phyloP scores from a whole-genome alignment of 2,888 invertebrate genomes.

The Eretmocerus hayati region DNA sequence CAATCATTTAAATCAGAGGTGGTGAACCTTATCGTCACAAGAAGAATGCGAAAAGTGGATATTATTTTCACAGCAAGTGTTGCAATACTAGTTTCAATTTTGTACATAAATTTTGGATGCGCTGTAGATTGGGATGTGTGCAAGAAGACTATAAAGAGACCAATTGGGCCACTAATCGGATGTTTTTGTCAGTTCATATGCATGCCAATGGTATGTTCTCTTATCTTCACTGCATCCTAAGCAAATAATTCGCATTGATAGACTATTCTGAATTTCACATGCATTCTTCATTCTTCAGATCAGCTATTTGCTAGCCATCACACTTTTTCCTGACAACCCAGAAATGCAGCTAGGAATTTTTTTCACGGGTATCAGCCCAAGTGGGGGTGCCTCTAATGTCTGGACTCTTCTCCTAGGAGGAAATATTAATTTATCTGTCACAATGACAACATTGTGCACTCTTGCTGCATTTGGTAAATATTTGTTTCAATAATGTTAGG shows the following conservation, averaged over 20 bases:
- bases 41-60: conserved; percentile 62
- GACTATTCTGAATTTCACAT: no score
- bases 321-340: conserved; percentile 62
- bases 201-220: conserved; percentile 74
- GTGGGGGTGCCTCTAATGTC: conserved; percentile 95
- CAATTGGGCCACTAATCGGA: conserved; percentile 73
- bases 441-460: conserved; percentile 91
- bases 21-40: conserved; percentile 54
- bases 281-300: conserved; percentile 53
- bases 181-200: conserved; percentile 71
- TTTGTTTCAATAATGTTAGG: no score
- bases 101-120: conserved; percentile 88
- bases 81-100: conserved; percentile 65
- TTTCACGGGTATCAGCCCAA: conserved; percentile 83
- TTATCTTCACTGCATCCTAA: no score
- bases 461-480: conserved; percentile 72
- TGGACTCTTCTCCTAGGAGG: conserved; percentile 90
- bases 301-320: conserved; percentile 64
- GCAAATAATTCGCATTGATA: not conserved
- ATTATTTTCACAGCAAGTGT: conserved; percentile 69
- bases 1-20: conserved; percentile 20
- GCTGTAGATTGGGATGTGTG: conserved; percentile 72
- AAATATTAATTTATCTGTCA: conserved; percentile 86
- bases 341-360: conserved; percentile 79
- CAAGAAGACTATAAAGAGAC: conserved; percentile 58